These are phyloP conservation scores for Ornithorhynchus anatinus DNA, from an alignment of 2,113 vertebrate genomes.

Conservation along the genomic window DNA sequence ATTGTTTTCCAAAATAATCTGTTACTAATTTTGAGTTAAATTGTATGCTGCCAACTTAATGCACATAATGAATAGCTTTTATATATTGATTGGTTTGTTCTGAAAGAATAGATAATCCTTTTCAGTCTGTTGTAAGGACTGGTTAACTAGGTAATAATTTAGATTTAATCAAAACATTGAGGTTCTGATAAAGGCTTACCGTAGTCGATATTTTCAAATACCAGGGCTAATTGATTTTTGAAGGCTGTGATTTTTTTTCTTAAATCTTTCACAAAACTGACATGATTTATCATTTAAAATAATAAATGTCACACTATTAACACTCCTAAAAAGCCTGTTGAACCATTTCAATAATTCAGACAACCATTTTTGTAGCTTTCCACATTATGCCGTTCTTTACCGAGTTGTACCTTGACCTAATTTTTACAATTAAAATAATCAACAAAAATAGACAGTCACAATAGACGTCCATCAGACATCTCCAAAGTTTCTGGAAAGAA, in stretches of 20 bases:
- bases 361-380: background rate
- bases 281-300: background rate
- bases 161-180: background rate
- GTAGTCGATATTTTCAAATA: background rate
- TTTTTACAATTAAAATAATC: constrained; percentile 16
- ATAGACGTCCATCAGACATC: background rate
- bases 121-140: background rate
- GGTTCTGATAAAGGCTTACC: background rate
- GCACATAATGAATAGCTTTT: background rate
- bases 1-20: constrained; percentile 3
- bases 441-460: constrained; percentile 21
- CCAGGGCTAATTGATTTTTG: background rate
- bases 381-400: background rate
- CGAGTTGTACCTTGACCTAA: background rate
- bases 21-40: constrained; percentile 23
- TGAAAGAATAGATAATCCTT: background rate
- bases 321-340: background rate
- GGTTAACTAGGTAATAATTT: background rate
- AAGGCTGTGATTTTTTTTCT: background rate
- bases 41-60: background rate
- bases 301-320: background rate
- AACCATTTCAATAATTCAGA: background rate
- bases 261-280: background rate
- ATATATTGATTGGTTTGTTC: background rate
- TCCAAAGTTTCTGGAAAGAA: constrained; percentile 15